These are phyloP conservation scores for Ashinkailepas kermadecensis DNA, from an alignment of 2,888 invertebrate genomes.

Conservation along the genomic window DNA sequence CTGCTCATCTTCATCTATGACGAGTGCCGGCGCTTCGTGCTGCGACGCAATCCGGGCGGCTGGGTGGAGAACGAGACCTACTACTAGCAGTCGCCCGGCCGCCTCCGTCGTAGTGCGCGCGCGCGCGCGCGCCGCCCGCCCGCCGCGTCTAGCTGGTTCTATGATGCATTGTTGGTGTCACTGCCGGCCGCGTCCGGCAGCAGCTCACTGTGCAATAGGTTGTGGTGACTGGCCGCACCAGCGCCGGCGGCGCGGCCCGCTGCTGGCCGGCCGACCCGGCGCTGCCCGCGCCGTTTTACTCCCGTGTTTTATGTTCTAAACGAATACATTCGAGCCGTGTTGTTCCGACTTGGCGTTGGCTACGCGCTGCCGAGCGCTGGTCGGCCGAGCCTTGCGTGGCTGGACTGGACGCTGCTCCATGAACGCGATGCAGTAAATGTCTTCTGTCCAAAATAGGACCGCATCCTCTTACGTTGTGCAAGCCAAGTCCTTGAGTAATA, in stretches of 20 bases:
- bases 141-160: constrained; percentile 8
- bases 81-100: constrained; percentile 36
- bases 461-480: too few species aligned
- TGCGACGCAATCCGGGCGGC: constrained; percentile 90
- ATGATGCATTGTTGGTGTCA: neutral
- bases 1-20: constrained; percentile 65
- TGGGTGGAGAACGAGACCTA: constrained; percentile 99
- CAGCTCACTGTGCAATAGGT: neutral
- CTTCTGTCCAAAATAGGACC: too few species aligned
- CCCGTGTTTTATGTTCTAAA: constrained; percentile 13
- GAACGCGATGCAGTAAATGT: too few species aligned
- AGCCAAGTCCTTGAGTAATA: too few species aligned
- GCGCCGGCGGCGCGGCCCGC: too few species aligned
- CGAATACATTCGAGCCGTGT: neutral
- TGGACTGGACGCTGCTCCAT: too few species aligned
- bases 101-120: neutral
- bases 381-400: too few species aligned
- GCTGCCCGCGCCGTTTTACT: neutral
- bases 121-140: neutral
- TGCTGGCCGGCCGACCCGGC: too few species aligned
- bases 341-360: neutral
- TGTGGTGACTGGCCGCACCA: too few species aligned
- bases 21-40: constrained; percentile 60
- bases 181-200: neutral
- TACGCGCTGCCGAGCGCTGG: too few species aligned